Percentiles rank a stretch among this genome's conserved stretches.
Conservation (phyloP, 2,113 vertebrate species). For the Cynopterus brachyotis region DNA sequence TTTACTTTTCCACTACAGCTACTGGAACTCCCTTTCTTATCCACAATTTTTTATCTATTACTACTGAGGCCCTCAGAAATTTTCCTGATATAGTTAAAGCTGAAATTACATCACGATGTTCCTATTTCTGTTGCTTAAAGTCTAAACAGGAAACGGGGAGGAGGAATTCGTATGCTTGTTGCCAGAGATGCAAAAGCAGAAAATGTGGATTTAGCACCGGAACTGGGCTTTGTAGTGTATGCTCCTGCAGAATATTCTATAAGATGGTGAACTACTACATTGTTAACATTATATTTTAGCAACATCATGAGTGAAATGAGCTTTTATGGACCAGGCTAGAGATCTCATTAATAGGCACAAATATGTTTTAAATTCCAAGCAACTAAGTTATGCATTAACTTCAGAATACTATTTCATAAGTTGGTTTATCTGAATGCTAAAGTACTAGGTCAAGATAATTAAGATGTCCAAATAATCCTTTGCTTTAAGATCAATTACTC, state of each 20-base stretch:
- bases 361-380: constrained; percentile 50
- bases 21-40: not conserved
- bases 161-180: not conserved
- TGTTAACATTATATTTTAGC: constrained; percentile 35
- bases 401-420: constrained; percentile 17
- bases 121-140: not conserved
- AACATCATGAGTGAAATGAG: constrained; percentile 23
- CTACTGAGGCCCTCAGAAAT: not conserved
- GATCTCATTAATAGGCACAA: constrained; percentile 49
- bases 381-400: constrained; percentile 20
- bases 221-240: constrained; percentile 1
- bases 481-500: not conserved
- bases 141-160: not conserved
- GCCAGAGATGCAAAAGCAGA: constrained; percentile 3
- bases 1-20: constrained; percentile 37
- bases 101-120: not conserved
- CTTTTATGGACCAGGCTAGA: constrained; percentile 43
- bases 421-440: constrained; percentile 8
- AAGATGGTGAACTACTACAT: constrained; percentile 5
- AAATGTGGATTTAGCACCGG: not conserved
- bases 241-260: constrained; percentile 49
- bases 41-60: constrained; percentile 16
- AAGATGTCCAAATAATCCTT: constrained; percentile 3
- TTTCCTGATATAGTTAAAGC: not conserved
- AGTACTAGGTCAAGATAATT: constrained; percentile 31